phyloP scores from a whole-genome alignment of 2,888 invertebrate genomes.

The Orthosia gracilis region DNA sequence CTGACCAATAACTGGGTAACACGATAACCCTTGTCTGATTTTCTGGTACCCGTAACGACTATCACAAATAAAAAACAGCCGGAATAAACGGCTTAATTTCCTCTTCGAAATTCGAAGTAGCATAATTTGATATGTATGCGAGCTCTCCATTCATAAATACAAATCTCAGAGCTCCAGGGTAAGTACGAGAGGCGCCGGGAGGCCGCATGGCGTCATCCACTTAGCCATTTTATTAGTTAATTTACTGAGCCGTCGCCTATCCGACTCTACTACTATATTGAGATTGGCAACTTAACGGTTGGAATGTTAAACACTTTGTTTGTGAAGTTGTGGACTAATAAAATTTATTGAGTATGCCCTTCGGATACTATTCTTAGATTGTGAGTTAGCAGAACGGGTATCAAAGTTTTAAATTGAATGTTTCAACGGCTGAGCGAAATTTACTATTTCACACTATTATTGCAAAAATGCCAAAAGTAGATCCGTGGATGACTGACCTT shows the following conservation, averaged over 20 bases:
- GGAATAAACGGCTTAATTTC: too few relatives aligned
- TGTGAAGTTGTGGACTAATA: conserved; percentile 34
- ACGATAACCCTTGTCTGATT: too few relatives aligned
- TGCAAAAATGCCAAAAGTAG: too few relatives aligned
- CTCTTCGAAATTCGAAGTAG: conserved; percentile 1
- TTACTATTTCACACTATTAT: neutral
- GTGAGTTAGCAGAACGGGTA: conserved; percentile 10
- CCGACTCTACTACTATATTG: conserved; percentile 43
- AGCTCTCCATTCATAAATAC: conserved; percentile 25
- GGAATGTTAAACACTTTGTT: conserved; percentile 52
- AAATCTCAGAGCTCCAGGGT: conserved; percentile 29
- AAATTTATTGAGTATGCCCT: conserved; percentile 23
- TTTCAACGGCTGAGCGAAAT: neutral
- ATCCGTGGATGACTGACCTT: too few relatives aligned
- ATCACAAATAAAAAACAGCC: too few relatives aligned
- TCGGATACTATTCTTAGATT: conserved; percentile 10
- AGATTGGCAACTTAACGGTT: conserved; percentile 54
- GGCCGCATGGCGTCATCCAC: conserved; percentile 64
- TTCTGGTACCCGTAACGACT: too few relatives aligned
- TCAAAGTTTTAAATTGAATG: neutral
- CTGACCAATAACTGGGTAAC: too few relatives aligned
- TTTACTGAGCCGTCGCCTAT: conserved; percentile 54
- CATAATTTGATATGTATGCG: neutral
- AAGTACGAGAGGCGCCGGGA: conserved; percentile 58
- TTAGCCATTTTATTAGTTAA: conserved; percentile 67